These are phyloP conservation scores for Eueremaeus valkanovi DNA, from an alignment of 2,888 invertebrate species.

Conservation along the genomic window DNA sequence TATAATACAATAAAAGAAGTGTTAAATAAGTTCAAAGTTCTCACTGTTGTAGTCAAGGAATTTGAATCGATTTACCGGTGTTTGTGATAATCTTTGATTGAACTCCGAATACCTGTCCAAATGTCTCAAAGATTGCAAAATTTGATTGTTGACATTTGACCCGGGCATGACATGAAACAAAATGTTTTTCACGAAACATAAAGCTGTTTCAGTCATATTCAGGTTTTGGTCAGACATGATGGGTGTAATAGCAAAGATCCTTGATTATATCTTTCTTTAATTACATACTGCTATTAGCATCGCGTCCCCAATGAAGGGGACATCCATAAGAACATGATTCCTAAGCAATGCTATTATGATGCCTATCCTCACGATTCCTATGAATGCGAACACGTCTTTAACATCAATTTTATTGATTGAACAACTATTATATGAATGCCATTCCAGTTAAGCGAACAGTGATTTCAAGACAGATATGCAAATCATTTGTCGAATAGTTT, in stretches of 20 bases:
- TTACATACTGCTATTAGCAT: slow-evolving; percentile 28
- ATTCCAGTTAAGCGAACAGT: neutral
- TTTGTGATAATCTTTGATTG: no score
- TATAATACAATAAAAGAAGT: no score
- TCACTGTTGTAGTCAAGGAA: no score
- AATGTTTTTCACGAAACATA: neutral
- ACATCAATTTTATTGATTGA: slow-evolving; percentile 14
- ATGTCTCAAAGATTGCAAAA: slow-evolving; percentile 31
- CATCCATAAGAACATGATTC: slow-evolving; percentile 19
- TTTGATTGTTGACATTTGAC: slow-evolving; percentile 29
- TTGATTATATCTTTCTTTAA: slow-evolving; percentile 31
- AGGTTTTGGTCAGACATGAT: neutral
- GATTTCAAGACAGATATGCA: slow-evolving; percentile 3
- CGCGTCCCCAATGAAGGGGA: slow-evolving; percentile 12
- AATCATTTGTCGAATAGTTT: slow-evolving; percentile 1
- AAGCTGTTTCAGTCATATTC: neutral
- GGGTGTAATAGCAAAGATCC: neutral
- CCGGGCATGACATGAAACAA: slow-evolving; percentile 14
- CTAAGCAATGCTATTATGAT: slow-evolving; percentile 14
- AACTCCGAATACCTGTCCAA: slow-evolving; percentile 22
- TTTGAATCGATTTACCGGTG: no score
- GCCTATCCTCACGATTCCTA: slow-evolving; percentile 14
- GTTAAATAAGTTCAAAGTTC: no score
- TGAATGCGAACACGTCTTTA: slow-evolving; percentile 26
- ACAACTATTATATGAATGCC: slow-evolving; percentile 7